Evolutionary conservation across 2,797 vertebrate genomes (phyloP), one percentile per base, ranked within the genome.

Genomic region (Tamandua tetradactyla): DNA sequence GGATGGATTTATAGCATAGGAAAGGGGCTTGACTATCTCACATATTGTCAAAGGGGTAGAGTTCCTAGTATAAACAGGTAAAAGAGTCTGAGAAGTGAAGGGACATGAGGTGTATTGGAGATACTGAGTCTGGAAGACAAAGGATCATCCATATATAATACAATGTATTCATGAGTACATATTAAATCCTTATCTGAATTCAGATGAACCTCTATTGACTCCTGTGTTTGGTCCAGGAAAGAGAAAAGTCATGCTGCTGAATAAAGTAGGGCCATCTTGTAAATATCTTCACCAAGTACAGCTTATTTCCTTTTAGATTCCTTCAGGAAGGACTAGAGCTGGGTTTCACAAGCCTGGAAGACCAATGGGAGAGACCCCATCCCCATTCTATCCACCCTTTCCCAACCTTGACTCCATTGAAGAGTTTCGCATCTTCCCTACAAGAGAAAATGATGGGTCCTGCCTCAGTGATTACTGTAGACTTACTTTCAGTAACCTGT

Each of bases 1-100:
- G 4, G n/a, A 57, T 2, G 55, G 2, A 32, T 57, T 32, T 18
- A 2, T 17, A 57, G 35, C 17, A 40, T 22, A 87, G 30, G 23
- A 61, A 27, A 49, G 85, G 7, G 10, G 0, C 11, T 32, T 7
- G 11, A 5, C 0, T 52, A 0, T 80, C 1, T 3, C 37, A 18
- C 30, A 22, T 37, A 12, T 25, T 47, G 15, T 62, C 20, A 66
- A 49, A 55, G 6, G 7, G 3, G 12, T 20, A 10, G 14, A 7
- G 1, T 37, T 5, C 3, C 12, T 49, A 8, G 2, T 74, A 7
- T 27, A 75, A 62, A 20, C 32, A 30, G 7, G 7, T 37, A 95
- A 42, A 20, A 44, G 10, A 89, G 2, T 37, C 23, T 49, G 5
- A 74, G 55, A 22, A 57, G 5, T 42, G 17, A n/a, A 78, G 72